A percentile compares a stretch with the other conserved stretches of the same genome.
Conservation (phyloP, 2,888 invertebrate genomes). For the Octonoba sinensis region DNA sequence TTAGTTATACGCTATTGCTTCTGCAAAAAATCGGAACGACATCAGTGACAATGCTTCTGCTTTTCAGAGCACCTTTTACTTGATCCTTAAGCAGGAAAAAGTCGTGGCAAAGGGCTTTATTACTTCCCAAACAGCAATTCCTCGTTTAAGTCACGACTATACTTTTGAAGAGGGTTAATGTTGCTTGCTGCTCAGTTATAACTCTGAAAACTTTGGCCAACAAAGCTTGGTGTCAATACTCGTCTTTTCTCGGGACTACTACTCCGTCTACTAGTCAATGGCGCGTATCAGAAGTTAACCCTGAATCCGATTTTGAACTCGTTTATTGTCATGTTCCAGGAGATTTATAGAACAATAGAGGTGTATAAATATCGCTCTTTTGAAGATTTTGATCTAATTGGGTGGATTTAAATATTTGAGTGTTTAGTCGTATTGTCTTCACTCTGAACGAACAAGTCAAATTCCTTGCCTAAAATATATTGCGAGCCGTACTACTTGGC, state of each 20-base stretch:
- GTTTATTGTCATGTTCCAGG: conserved; percentile 47
- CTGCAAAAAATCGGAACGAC: too few relatives aligned
- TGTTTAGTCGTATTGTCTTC: conserved; percentile 19
- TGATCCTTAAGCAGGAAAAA: too few relatives aligned
- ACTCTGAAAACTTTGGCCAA: conserved; percentile 10
- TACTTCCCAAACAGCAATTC: neutral
- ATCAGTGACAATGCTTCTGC: too few relatives aligned
- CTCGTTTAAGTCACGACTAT: conserved; percentile 1
- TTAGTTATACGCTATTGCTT: too few relatives aligned
- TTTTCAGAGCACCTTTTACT: too few relatives aligned
- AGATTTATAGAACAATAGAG: conserved; percentile 51
- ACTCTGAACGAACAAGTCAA: neutral
- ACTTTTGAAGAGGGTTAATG: conserved; percentile 14
- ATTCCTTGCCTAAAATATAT: too few relatives aligned
- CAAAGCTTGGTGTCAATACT: conserved; percentile 15
- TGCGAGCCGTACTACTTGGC: too few relatives aligned
- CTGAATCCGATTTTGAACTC: conserved; percentile 45
- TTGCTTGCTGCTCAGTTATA: neutral
- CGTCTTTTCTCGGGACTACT: conserved; percentile 11
- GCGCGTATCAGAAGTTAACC: conserved; percentile 29
- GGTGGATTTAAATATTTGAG: conserved; percentile 24
- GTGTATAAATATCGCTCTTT: conserved; percentile 58
- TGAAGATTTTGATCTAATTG: conserved; percentile 40
- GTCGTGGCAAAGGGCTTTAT: neutral
- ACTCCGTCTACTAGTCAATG: conserved; percentile 22